Percentiles rank a stretch among this genome's conserved stretches.
phyloP scores from a whole-genome alignment of 2,797 vertebrate genomes.

The Labeo calbasu region DNA sequence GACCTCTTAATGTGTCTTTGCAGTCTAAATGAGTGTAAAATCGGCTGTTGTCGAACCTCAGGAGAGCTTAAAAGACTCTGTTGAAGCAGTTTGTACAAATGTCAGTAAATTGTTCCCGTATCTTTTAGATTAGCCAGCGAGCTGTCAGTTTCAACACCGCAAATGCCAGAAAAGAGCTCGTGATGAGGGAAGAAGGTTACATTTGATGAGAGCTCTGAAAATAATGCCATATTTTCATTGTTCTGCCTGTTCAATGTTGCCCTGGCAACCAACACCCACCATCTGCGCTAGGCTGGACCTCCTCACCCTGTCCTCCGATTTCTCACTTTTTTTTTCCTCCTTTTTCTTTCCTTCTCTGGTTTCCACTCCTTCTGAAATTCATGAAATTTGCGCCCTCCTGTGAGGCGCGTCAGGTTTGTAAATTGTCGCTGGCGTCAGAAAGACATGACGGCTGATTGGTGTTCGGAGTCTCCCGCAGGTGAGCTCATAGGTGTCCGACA shows the following conservation, averaged over 20 bases:
- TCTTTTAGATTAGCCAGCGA: constrained; percentile 46
- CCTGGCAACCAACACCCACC: constrained; percentile 79
- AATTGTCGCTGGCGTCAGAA: constrained; percentile 38
- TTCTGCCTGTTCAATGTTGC: constrained; percentile 80
- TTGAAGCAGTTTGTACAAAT: constrained; percentile 53
- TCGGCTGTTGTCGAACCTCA: not conserved
- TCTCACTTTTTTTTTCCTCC: constrained; percentile 64
- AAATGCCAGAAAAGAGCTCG: constrained; percentile 52
- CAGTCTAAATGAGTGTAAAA: constrained; percentile 44
- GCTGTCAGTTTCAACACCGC: constrained; percentile 51
- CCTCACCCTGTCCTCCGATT: constrained; percentile 67
- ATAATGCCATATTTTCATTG: constrained; percentile 77
- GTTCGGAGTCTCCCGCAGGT: constrained; percentile 46
- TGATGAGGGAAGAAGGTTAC: constrained; percentile 56
- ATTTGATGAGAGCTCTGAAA: constrained; percentile 62
- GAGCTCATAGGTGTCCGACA: constrained; percentile 47
- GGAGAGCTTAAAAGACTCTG: constrained; percentile 23
- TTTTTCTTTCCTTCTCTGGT: constrained; percentile 24
- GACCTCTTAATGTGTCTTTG: constrained; percentile 17
- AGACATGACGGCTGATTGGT: constrained; percentile 35
- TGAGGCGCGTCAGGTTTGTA: not conserved
- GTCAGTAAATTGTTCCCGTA: constrained; percentile 50
- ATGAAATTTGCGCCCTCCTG: constrained; percentile 5
- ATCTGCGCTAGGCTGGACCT: constrained; percentile 72
- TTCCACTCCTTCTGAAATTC: not conserved